These are phyloP conservation scores for Apotomis turbidana DNA, from an alignment of 2,888 invertebrate species.

Conservation along the genomic window DNA sequence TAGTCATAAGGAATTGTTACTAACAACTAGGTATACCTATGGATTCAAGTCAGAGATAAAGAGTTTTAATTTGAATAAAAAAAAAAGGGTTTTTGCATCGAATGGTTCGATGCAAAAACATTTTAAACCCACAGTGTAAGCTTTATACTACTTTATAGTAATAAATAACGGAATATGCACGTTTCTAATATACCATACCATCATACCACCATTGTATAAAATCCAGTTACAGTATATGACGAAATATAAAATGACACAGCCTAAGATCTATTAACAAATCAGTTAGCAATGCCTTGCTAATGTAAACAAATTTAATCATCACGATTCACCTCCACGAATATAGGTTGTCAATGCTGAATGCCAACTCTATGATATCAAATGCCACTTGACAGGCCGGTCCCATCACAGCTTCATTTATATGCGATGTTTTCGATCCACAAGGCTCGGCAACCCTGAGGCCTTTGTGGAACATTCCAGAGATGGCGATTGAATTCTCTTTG, in stretches of 20 bases:
- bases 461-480: constrained; percentile 24
- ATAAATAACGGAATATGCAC: too few species aligned
- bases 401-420: constrained; percentile 33
- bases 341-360: constrained; percentile 31
- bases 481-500: constrained; percentile 20
- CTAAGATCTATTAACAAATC: constrained; percentile 7
- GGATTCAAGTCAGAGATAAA: too few species aligned
- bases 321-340: constrained; percentile 17
- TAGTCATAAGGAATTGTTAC: too few species aligned
- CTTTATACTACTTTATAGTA: too few species aligned
- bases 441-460: constrained; percentile 14
- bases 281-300: not conserved
- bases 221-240: not conserved
- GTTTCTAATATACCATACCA: too few species aligned
- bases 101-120: too few species aligned
- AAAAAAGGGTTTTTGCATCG: too few species aligned
- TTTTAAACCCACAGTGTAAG: too few species aligned
- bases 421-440: constrained; percentile 29
- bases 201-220: too few species aligned
- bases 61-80: too few species aligned
- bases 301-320: constrained; percentile 12
- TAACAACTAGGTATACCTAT: too few species aligned
- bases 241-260: not conserved
- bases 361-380: constrained; percentile 30
- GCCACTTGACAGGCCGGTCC: constrained; percentile 38